phyloP scores from a whole-genome alignment of 2,797 vertebrate genomes.

The Channallabes apus region DNA sequence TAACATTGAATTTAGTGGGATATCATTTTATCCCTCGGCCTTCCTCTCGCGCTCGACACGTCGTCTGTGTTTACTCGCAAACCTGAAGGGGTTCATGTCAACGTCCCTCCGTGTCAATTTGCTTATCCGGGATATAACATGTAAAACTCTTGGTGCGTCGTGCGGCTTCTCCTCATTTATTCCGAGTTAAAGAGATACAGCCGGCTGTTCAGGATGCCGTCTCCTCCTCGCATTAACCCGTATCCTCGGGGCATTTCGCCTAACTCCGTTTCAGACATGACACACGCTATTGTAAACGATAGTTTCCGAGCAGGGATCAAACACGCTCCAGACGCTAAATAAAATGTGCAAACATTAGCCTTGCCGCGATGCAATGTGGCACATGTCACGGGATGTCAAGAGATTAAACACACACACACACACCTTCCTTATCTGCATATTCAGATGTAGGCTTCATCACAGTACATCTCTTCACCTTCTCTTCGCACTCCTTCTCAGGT shows the following conservation, averaged over 20 bases:
- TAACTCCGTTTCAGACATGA: slow-evolving; percentile 60
- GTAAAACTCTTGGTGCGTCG: slow-evolving; percentile 58
- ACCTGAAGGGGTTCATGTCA: slow-evolving; percentile 47
- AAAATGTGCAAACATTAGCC: slow-evolving; percentile 50
- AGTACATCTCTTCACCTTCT: background rate
- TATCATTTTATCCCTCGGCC: background rate
- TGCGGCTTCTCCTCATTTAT: slow-evolving; percentile 61
- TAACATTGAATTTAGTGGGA: too few relatives aligned
- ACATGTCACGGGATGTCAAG: slow-evolving; percentile 47
- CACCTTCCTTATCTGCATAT: slow-evolving; percentile 20
- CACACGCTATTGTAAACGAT: slow-evolving; percentile 55
- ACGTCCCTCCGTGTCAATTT: slow-evolving; percentile 57
- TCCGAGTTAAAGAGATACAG: slow-evolving; percentile 53
- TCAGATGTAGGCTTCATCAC: slow-evolving; percentile 14
- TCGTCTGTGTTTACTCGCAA: slow-evolving; percentile 48
- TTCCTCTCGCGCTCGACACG: background rate
- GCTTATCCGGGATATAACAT: slow-evolving; percentile 62
- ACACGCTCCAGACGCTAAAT: slow-evolving; percentile 56
- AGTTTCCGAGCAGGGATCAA: slow-evolving; percentile 58
- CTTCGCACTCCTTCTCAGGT: background rate
- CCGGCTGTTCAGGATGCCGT: slow-evolving; percentile 47
- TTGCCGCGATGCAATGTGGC: slow-evolving; percentile 31
- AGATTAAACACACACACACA: slow-evolving; percentile 43
- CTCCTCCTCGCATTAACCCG: slow-evolving; percentile 60
- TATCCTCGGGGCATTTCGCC: slow-evolving; percentile 61